Conservation (phyloP, 2,888 invertebrate genomes). For the Laspeyria flexula region DNA sequence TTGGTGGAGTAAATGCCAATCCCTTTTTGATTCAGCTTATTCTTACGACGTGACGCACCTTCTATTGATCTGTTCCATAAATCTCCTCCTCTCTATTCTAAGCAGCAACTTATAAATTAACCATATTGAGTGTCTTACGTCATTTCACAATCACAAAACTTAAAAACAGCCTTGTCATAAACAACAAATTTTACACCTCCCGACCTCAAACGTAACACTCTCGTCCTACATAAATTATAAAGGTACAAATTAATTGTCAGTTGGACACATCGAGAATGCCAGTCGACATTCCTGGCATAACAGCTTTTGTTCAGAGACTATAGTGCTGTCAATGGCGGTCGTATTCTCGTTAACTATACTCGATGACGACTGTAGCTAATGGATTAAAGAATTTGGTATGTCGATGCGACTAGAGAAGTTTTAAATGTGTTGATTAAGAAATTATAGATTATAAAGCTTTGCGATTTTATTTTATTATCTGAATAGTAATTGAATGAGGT, state of each 20-base stretch:
- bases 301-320: slow-evolving; percentile 19
- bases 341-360: slow-evolving; percentile 26
- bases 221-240: slow-evolving; percentile 7
- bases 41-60: no score
- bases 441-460: background rate
- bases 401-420: no score
- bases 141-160: background rate
- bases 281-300: slow-evolving; percentile 38
- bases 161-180: background rate
- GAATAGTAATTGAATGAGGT: no score
- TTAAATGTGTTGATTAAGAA: background rate
- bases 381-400: slow-evolving; percentile 19
- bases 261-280: background rate
- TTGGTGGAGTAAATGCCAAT: no score
- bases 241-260: slow-evolving; percentile 9
- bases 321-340: slow-evolving; percentile 18
- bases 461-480: no score
- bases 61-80: no score
- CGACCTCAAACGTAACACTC: slow-evolving; percentile 2
- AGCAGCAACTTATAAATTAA: no score
- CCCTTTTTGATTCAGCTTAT: no score
- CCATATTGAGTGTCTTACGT: no score
- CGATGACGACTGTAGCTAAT: slow-evolving; percentile 34
- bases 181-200: slow-evolving; percentile 6
- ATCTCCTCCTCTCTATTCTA: no score